Evolutionary conservation across 1,140 invertebrate genomes (phyloP), one percentile per base, ranked within the genome.

Genomic region (Magallana ariakensis): DNA sequence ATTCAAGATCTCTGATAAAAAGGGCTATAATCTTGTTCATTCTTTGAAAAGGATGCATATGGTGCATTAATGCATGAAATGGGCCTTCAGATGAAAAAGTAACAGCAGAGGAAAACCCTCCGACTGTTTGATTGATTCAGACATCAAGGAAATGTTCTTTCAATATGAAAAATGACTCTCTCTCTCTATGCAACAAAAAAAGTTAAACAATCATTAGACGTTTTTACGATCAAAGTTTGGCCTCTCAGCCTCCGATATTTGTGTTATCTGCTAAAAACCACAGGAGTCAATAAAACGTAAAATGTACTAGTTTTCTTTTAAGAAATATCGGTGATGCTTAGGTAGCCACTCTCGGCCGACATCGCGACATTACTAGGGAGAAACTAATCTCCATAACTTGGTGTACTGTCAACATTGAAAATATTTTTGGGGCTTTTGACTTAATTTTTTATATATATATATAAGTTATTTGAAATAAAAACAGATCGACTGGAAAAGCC

Each of bases 41-140:
- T 75, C 22, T 22, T 75, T 19, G 22, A 33, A 75, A 22, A 75
- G 66, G 66, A 75, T 75, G 66, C 66, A 75, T 75, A 26, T 75
- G 66, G 66, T 75, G 66, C 66, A 75, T 75, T 22, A 75, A 11
- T 75, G 66, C 22, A 75, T 75, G 7, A 75, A 75, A 26, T 26
- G 66, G 19, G 26, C 66, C 66, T 26, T 13, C 22, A 19, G 3
- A 19, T 33, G 22, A 26, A 15, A 13, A 33, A 75, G 33, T 75
- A 26, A 33, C 22, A 11, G 66, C 15, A 75, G 33, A 33, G 33
- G 58, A 60, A 60, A 60, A 60, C n/a, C 58, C 33, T 13, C 3
- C 66, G 22, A 75, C 19, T 75, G 22, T 75, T 75, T 75, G 19
- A 75, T 22, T 75, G 66, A 75, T 75, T 75, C 11, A 13, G 13